Evolutionary conservation across 2,888 invertebrate genomes (phyloP), one percentile per base, ranked within the genome.

Genomic region (Leucophenga montana): DNA sequence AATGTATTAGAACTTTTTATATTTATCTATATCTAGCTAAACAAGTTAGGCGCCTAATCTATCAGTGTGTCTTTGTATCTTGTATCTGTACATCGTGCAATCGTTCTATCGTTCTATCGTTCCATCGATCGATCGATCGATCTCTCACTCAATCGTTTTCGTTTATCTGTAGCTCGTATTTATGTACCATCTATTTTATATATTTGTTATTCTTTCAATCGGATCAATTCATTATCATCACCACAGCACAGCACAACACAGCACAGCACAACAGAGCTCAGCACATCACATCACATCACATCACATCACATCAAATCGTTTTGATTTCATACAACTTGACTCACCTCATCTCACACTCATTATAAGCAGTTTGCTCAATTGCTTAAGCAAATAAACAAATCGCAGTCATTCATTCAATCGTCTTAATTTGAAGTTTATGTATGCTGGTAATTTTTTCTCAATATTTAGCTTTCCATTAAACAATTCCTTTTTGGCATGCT

Each of bases 11-110:
- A 59, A 59, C 13, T 6, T n/a, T n/a, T 18, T 18, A 1, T 16
- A 50, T 16, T 6, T 11, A 50, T 3, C n/a, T 16, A 50, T 50
- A 50, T 3, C n/a, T 16, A 50, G 5, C 50, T 39, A 57, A n/a
- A 18, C 61, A 61, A 66, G 46, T 18, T 67, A 18, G 80, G 83
- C 81, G 83, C 79, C 81, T 73, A 77, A 81, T 83, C 81, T 77
- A 82, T 80, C 80, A 78, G 73, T 33, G 31, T 59, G 22, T n/a
- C 6, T 50, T 50, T 50, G n/a, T n/a, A 50, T 5, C 14, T 59
- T 59, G 31, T 57, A 14, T 57, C 16, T 59, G 0, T 27, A 39
- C 4, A 8, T 18, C 20, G 54, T 56, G 27, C 56, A 56, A 53
- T 56, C n/a, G n/a, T n/a, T n/a, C n/a, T n/a, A n/a, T n/a, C n/a